phyloP scores from a whole-genome alignment of 1,140 invertebrate species.

The Phymorhynchus buccinoides region DNA sequence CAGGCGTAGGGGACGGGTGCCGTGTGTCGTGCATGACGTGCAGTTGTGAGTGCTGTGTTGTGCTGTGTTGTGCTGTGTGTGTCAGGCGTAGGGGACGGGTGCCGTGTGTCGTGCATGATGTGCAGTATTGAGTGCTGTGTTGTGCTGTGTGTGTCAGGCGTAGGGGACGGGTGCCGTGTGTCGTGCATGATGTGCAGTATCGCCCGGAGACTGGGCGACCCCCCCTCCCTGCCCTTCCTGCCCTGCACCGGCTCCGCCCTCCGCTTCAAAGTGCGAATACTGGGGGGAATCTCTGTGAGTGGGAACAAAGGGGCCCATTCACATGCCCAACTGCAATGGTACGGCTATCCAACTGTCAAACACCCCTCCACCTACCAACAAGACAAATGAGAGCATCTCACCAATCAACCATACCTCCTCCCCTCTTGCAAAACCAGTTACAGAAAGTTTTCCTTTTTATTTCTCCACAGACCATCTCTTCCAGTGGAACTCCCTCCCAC shows the following conservation, averaged over 20 bases:
- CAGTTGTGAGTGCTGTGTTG: background rate
- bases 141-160: background rate
- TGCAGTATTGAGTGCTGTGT: background rate
- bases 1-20: too few relatives aligned
- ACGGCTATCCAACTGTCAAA: too few relatives aligned
- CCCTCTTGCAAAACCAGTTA: too few relatives aligned
- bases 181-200: constrained; percentile 41
- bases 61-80: background rate
- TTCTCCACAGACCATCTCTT: too few relatives aligned
- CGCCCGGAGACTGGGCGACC: constrained; percentile 35
- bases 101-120: constrained; percentile 37
- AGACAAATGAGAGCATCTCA: too few relatives aligned
- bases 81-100: constrained; percentile 30
- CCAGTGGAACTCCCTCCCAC: too few relatives aligned
- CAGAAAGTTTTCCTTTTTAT: too few relatives aligned
- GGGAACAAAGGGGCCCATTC: too few relatives aligned
- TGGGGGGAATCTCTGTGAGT: constrained; percentile 42
- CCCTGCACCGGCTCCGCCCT: constrained; percentile 44
- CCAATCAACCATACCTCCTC: too few relatives aligned
- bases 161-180: constrained; percentile 22
- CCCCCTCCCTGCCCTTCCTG: constrained; percentile 39
- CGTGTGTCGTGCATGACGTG: constrained; percentile 24
- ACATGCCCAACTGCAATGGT: too few relatives aligned
- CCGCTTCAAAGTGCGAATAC: constrained; percentile 46
- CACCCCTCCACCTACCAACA: too few relatives aligned